Evolutionary conservation across 2,888 invertebrate species (phyloP).

Genomic region (Hemicrepidius hirtus): DNA sequence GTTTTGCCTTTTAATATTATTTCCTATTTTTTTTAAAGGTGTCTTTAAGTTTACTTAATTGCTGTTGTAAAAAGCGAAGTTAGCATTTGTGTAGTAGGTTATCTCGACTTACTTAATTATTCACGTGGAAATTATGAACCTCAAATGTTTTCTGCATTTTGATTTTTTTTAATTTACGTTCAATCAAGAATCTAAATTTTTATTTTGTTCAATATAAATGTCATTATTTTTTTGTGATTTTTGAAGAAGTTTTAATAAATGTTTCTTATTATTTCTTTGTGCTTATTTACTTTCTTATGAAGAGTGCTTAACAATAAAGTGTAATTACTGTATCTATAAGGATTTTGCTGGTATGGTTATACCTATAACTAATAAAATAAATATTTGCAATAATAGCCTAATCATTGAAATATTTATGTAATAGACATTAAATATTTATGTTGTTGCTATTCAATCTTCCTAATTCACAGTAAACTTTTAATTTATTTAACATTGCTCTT

Average conservation of each 20-base stretch:
- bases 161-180: constrained; percentile 5
- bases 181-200: neutral
- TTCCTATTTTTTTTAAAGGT: neutral
- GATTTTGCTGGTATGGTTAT: constrained; percentile 40
- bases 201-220: constrained; percentile 16
- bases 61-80: too few relatives aligned
- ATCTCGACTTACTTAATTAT: too few relatives aligned
- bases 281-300: constrained; percentile 34
- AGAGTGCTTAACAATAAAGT: constrained; percentile 42
- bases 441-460: too few relatives aligned
- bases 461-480: neutral
- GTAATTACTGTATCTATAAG: constrained; percentile 37
- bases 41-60: neutral
- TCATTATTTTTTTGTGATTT: constrained; percentile 41
- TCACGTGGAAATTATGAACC: constrained; percentile 1
- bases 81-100: too few relatives aligned
- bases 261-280: constrained; percentile 45
- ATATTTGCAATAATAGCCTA: constrained; percentile 25
- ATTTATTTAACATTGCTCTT: too few relatives aligned
- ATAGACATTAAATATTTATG: neutral
- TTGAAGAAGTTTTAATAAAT: constrained; percentile 43
- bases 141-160: constrained; percentile 17
- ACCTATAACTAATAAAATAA: constrained; percentile 30
- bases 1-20: neutral
- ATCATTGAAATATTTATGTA: constrained; percentile 1